These are phyloP conservation scores for Orchesellides sinensis DNA, from an alignment of 2,888 invertebrate species.

Conservation along the genomic window DNA sequence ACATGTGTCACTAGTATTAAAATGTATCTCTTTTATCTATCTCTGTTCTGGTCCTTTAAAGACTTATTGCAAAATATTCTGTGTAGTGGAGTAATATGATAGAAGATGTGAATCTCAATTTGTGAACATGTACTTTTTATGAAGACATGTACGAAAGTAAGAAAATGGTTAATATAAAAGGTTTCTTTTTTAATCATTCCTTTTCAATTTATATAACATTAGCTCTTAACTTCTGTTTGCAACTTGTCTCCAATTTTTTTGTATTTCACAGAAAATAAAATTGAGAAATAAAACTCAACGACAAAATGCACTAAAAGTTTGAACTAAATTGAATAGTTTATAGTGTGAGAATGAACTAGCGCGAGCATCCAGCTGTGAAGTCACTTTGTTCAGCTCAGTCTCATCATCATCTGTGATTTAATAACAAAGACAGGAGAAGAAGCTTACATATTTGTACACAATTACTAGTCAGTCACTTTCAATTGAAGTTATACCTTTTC, in stretches of 20 bases:
- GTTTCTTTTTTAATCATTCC: not conserved
- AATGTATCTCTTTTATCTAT: not conserved
- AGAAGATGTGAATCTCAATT: not conserved
- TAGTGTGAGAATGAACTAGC: not conserved
- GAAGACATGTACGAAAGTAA: not conserved
- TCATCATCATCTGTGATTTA: not conserved
- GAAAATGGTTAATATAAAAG: not conserved
- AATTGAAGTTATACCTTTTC: too few species aligned
- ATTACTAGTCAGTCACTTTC: not conserved
- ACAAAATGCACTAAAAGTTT: not conserved
- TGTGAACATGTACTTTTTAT: not conserved
- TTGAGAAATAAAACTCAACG: not conserved
- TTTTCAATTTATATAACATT: not conserved
- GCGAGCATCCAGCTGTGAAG: constrained; percentile 2
- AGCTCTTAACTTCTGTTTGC: not conserved
- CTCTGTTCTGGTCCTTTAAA: too few species aligned
- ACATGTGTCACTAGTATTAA: not conserved
- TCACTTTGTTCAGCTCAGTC: not conserved
- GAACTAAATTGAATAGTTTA: not conserved
- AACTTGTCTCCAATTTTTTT: constrained; percentile 2
- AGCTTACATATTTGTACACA: not conserved
- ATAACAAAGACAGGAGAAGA: not conserved
- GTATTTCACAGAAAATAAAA: not conserved
- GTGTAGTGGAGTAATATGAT: not conserved
- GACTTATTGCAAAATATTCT: not conserved